These are phyloP conservation scores for Sebastes itinus DNA, from an alignment of 2,797 vertebrate genomes.

Conservation along the genomic window DNA sequence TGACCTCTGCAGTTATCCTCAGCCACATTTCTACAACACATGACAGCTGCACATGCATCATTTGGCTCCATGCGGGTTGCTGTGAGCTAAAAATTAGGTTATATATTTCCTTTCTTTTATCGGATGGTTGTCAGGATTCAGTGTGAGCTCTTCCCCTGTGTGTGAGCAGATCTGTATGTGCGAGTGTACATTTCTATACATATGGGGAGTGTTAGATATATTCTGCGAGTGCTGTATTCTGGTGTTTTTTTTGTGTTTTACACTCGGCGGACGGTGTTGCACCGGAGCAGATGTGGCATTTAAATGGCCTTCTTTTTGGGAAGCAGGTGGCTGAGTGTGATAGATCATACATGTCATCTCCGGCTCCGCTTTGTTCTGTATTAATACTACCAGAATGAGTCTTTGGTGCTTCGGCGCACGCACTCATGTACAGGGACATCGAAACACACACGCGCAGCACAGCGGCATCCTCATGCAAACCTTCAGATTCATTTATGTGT, in stretches of 20 bases:
- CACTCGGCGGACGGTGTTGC: slow-evolving; percentile 36
- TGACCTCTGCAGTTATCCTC: slow-evolving; percentile 60
- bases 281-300: slow-evolving; percentile 76
- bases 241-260: slow-evolving; percentile 29
- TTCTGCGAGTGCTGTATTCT: slow-evolving; percentile 8
- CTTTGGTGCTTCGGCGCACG: slow-evolving; percentile 18
- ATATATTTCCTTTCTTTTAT: slow-evolving; percentile 3
- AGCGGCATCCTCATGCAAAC: neutral
- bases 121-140: slow-evolving; percentile 11
- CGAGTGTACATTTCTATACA: neutral
- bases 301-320: slow-evolving; percentile 76
- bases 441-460: neutral
- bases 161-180: neutral
- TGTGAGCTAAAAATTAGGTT: slow-evolving; percentile 29
- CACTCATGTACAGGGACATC: slow-evolving; percentile 13
- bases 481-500: neutral
- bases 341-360: slow-evolving; percentile 78
- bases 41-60: slow-evolving; percentile 62
- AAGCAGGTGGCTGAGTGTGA: slow-evolving; percentile 81
- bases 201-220: neutral
- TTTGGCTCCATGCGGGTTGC: slow-evolving; percentile 37
- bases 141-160: neutral
- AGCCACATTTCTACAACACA: slow-evolving; percentile 36
- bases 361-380: slow-evolving; percentile 65
- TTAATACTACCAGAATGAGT: slow-evolving; percentile 59